Evolutionary conservation across 2,888 invertebrate genomes (phyloP).

Genomic region (Leucania comma): DNA sequence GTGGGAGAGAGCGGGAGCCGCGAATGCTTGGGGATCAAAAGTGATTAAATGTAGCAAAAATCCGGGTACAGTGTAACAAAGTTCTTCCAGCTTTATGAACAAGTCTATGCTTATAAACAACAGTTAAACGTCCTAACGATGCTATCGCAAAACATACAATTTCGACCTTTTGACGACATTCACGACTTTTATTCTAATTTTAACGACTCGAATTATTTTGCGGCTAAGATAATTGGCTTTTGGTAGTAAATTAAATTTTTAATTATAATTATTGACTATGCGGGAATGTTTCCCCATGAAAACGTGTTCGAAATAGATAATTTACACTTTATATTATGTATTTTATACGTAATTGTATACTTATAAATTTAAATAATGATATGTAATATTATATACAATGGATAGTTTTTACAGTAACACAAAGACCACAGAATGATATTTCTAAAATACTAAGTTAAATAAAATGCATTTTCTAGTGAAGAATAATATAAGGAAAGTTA

Average conservation of each 20-base stretch:
- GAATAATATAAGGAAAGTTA: constrained; percentile 11
- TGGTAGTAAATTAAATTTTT: constrained; percentile 48
- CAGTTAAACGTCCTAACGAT: constrained; percentile 35
- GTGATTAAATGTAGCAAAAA: neutral
- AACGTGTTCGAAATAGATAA: constrained; percentile 68
- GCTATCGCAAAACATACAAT: constrained; percentile 23
- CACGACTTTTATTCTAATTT: constrained; percentile 55
- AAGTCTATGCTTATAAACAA: constrained; percentile 47
- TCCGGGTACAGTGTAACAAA: constrained; percentile 37
- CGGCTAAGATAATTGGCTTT: constrained; percentile 54
- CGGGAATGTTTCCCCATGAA: constrained; percentile 65
- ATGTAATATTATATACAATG: constrained; percentile 32
- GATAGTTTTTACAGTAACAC: constrained; percentile 27
- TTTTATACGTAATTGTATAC: constrained; percentile 59
- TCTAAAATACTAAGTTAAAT: constrained; percentile 19
- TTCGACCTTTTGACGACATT: constrained; percentile 39
- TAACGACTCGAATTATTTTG: constrained; percentile 59
- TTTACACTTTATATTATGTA: constrained; percentile 64
- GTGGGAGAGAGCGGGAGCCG: too few relatives aligned
- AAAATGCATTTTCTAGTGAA: constrained; percentile 38
- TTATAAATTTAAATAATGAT: constrained; percentile 35
- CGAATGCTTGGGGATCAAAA: too few relatives aligned
- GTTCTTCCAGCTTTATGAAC: constrained; percentile 10
- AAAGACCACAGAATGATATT: constrained; percentile 29
- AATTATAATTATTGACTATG: constrained; percentile 50